Evolutionary conservation across 2,888 invertebrate genomes (phyloP), one percentile per base, ranked within the genome.

Genomic region (Drosophila flavopinicola): DNA sequence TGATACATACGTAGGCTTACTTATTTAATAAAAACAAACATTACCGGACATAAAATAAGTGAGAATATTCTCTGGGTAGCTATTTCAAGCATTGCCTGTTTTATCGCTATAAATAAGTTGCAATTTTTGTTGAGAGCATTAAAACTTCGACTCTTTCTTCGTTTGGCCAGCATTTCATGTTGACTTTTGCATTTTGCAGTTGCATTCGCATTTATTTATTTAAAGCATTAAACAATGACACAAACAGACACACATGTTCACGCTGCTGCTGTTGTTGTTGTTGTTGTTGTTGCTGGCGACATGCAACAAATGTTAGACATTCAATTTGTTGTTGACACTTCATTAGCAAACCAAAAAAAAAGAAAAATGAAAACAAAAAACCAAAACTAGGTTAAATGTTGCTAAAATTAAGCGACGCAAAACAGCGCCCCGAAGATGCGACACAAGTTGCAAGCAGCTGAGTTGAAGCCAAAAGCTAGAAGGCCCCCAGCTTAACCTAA

Each of bases 241-340:
- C 63, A 82, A 67, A 78, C 71, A 82, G 71, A 78, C 71, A 65
- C 83, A 63, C 3, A 60, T 57, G 38, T 32, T 80, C 78, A 39
- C 13, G 13, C 11, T 7, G 52, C 42, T 39, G 59, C 47, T 37
- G 49, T 38, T 48, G 45, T 30, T 38, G 23, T 20, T 47, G 66
- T 39, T 72, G 60, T 15, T 54, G 42, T 17, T 66, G 41, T 30
- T 56, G 61, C 52, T 72, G 88, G 82, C 85, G 88, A 86, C 88
- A 84, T 84, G 85, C 86, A 84, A 82, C 88, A 87, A 85, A 88
- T 89, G 89, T 78, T 88, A 88, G 78, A 85, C 88, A 89, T 88
- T 89, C 88, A 78, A 86, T 88, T 88, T 88, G 87, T 88, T 84
- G 89, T 84, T 89, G 88, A 89, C 88, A 88, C 88, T 88, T 88